Evolutionary conservation across 2,113 vertebrate species (phyloP).

Genomic region (Phyllostomus discolor): DNA sequence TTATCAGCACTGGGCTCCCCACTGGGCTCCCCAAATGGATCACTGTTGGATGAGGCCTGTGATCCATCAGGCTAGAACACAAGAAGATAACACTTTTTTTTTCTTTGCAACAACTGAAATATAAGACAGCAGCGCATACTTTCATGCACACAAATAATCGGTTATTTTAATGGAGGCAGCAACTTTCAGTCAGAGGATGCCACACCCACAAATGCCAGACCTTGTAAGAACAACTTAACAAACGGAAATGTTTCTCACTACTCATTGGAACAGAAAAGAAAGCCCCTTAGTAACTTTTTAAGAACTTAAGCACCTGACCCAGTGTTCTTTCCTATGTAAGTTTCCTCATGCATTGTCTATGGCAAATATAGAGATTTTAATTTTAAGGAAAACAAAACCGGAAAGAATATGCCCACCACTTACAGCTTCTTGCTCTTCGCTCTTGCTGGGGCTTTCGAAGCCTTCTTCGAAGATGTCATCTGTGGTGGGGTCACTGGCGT

Average conservation of each 20-base stretch:
- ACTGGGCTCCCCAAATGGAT: conserved; percentile 91
- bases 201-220: neutral
- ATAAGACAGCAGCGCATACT: conserved; percentile 75
- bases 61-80: conserved; percentile 94
- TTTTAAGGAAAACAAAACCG: neutral
- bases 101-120: conserved; percentile 76
- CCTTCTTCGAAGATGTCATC: conserved; percentile 96
- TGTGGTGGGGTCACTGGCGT: conserved; percentile 91
- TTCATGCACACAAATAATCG: conserved; percentile 75
- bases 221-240: neutral
- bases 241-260: neutral
- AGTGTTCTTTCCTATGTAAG: neutral
- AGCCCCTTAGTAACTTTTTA: neutral
- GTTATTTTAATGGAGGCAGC: conserved; percentile 22
- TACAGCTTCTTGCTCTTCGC: conserved; percentile 95
- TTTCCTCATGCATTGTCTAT: neutral
- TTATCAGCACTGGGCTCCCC: conserved; percentile 88
- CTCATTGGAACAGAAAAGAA: neutral
- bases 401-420: conserved; percentile 76
- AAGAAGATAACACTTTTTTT: conserved; percentile 85
- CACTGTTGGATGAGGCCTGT: conserved; percentile 96
- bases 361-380: neutral
- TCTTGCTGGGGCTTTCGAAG: conserved; percentile 96
- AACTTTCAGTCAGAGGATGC: neutral
- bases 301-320: neutral